Evolutionary conservation across 2,113 vertebrate species (phyloP).

Genomic region (Neogale vison): DNA sequence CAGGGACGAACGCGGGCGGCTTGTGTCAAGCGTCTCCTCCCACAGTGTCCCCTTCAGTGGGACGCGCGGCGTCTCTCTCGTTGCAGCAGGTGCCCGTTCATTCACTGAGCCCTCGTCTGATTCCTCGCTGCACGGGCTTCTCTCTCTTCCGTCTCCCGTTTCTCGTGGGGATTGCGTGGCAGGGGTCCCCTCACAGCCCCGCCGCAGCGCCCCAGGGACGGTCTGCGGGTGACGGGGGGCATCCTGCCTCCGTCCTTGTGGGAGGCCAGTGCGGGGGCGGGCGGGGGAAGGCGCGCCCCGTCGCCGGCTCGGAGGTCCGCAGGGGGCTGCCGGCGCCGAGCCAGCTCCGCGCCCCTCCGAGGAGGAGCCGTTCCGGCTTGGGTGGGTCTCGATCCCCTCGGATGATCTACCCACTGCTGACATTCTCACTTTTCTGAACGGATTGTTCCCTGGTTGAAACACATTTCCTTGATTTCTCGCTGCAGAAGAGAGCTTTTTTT

Average conservation of each 20-base stretch:
- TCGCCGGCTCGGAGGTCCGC: not conserved
- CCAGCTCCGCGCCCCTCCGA: too few species aligned
- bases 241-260: not conserved
- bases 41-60: not conserved
- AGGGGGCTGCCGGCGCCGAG: not conserved
- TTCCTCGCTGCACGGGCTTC: not conserved
- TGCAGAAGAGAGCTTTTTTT: not conserved
- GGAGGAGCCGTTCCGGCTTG: too few species aligned
- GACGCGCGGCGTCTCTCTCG: not conserved
- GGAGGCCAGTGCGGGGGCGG: not conserved
- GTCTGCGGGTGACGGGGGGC: not conserved
- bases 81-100: not conserved
- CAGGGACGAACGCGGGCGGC: accelerated
- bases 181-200: not conserved
- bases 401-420: accelerated
- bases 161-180: not conserved
- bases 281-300: too few species aligned
- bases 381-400: accelerated
- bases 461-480: not conserved
- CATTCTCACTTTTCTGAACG: accelerated
- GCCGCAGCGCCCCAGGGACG: not conserved
- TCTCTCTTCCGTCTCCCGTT: not conserved
- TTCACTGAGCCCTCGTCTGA: not conserved
- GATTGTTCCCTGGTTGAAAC: not conserved
- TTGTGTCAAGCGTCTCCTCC: not conserved